Evolutionary conservation across 2,797 vertebrate genomes (phyloP), one percentile per base, ranked within the genome.

Genomic region (Pantherophis alleghaniensis): DNA sequence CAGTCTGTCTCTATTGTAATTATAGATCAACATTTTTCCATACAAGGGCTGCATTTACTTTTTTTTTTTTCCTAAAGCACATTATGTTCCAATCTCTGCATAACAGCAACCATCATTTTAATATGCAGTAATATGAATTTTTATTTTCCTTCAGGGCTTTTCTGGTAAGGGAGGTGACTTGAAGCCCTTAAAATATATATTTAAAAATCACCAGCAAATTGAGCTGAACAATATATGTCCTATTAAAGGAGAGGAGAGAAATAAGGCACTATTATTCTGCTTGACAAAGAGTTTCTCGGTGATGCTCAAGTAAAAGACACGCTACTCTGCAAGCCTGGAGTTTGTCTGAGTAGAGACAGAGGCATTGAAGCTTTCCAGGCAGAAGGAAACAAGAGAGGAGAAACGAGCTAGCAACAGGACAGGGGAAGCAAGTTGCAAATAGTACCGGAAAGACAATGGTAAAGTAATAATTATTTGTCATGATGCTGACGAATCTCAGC

Each of bases 141-240:
- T 93, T 88, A 91, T 93, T 91, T 88, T 93, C 56, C 89, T 93
- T 88, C 61, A 42, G 86, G 87, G 63, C 22, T 88, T 91, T 88
- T 91, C 42, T 88, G 66, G 10, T 83, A 57, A 14, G 24, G 59
- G 63, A 55, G 66, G n/a, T 89, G 63, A 93, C 47, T 42, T 42
- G 66, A 88, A 63, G 61, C 79, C 66, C 69, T 88, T 87, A 66
- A 93, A 87, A 60, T 51, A 88, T 93, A 88, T n/a, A 74, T 91
- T 32, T 42, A 83, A 89, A 88, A 89, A 89, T 89, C 59, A 2
- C 22, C 79, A 60, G 57, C 32, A 20, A 93, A 91, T 93, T 56
- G 32, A 87, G 59, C 90, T 91, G 86, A 89, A 51, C 53, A 91
- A 47, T 51, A 74, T 47, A 59, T 60, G 22, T 91, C 66, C 32